phyloP scores from a whole-genome alignment of 2,888 invertebrate species.

The Venustoraphidia nigricollis region DNA sequence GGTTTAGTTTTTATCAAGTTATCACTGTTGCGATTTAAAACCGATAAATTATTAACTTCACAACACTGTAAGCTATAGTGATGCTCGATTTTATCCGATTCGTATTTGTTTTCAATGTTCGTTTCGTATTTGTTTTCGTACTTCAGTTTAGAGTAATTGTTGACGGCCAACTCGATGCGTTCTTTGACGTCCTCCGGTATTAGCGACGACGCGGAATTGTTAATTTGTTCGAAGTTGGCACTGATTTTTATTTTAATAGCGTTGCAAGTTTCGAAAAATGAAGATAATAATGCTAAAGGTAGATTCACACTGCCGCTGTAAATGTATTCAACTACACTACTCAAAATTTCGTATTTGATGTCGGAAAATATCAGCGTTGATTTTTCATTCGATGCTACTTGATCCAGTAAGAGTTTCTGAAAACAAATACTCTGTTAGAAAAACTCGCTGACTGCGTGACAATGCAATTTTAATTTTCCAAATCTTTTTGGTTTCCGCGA shows the following conservation, averaged over 20 bases:
- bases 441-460: no score
- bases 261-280: slow-evolving; percentile 41
- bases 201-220: no score
- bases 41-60: no score
- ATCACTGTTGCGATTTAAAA: no score
- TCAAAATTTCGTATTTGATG: slow-evolving; percentile 42
- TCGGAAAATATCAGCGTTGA: slow-evolving; percentile 49
- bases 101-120: no score
- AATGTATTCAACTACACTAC: slow-evolving; percentile 47
- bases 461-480: no score
- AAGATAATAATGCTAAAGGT: slow-evolving; percentile 36
- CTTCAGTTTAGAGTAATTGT: no score
- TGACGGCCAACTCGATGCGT: slow-evolving; percentile 1
- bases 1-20: no score
- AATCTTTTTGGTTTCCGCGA: no score
- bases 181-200: slow-evolving; percentile 9
- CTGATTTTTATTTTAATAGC: slow-evolving; percentile 17
- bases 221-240: not conserved
- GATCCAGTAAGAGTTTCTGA: slow-evolving; percentile 21
- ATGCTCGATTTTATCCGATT: no score
- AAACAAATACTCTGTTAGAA: slow-evolving; percentile 5
- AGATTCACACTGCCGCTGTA: slow-evolving; percentile 50
- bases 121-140: no score
- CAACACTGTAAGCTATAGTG: no score
- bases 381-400: slow-evolving; percentile 29